A percentile compares a stretch with the other conserved stretches of the same genome.
Conservation (phyloP, 2,797 vertebrate genomes). For the Crypturellus tataupa region DNA sequence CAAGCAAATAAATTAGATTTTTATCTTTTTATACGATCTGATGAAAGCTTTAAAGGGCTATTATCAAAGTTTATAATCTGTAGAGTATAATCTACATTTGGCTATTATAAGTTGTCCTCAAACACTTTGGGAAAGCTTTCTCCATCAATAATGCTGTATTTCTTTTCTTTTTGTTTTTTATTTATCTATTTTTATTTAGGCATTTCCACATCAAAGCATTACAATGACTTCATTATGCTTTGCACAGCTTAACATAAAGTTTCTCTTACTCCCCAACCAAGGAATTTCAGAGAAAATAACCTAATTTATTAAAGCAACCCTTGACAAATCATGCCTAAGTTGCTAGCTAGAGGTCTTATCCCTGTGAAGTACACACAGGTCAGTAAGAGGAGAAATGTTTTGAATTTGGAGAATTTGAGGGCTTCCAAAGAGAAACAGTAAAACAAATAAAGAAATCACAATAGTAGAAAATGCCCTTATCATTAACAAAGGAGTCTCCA, state of each 20-base stretch:
- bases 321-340: conserved; percentile 47
- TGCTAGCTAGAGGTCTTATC: conserved; percentile 21
- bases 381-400: conserved; percentile 22
- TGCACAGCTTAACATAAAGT: conserved; percentile 46
- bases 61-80: neutral
- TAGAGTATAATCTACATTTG: neutral
- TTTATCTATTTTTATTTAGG: too few relatives aligned
- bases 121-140: neutral
- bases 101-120: conserved; percentile 6
- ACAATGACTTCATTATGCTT: conserved; percentile 47
- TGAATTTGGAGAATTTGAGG: conserved; percentile 17
- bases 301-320: conserved; percentile 48
- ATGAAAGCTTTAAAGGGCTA: neutral
- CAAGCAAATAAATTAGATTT: conserved; percentile 4
- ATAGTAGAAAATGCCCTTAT: neutral
- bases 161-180: neutral
- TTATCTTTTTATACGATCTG: neutral
- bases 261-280: conserved; percentile 54
- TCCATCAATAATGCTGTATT: neutral
- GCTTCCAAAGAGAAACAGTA: neutral
- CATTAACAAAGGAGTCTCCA: neutral
- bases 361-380: conserved; percentile 19
- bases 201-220: conserved; percentile 67
- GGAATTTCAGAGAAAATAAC: conserved; percentile 62
- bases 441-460: neutral